phyloP scores from a whole-genome alignment of 1,140 invertebrate genomes.

The Apis dorsata region DNA sequence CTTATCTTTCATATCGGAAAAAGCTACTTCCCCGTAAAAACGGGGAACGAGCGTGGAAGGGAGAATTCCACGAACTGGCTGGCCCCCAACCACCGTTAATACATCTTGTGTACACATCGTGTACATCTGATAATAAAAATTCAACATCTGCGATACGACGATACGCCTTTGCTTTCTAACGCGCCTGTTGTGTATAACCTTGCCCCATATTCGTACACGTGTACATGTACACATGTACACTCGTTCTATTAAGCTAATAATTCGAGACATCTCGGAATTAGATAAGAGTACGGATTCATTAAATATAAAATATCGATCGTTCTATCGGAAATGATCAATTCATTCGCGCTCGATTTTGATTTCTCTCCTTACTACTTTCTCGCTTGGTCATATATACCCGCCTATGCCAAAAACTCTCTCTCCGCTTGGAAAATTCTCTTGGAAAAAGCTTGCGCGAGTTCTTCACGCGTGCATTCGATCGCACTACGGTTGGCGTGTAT shows the following conservation, averaged over 20 bases:
- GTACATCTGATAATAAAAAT: neutral
- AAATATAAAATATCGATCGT: neutral
- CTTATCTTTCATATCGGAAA: conserved; percentile 1
- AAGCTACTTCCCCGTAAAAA: neutral
- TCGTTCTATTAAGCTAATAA: neutral
- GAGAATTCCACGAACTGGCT: neutral
- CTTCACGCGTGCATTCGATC: conserved; percentile 37
- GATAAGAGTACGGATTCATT: too few relatives aligned
- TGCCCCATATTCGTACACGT: too few relatives aligned
- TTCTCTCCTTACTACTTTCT: too few relatives aligned
- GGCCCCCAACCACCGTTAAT: neutral
- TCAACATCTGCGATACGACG: neutral
- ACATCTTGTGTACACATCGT: too few relatives aligned
- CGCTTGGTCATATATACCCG: too few relatives aligned
- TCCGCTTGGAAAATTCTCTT: neutral
- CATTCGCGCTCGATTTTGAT: too few relatives aligned
- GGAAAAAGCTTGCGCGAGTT: conserved; percentile 7
- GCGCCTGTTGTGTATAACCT: too few relatives aligned
- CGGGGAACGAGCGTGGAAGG: neutral
- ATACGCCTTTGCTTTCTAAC: too few relatives aligned
- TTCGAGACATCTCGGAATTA: too few relatives aligned
- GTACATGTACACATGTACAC: too few relatives aligned
- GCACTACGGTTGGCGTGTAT: conserved; percentile 66
- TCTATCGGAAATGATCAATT: too few relatives aligned
- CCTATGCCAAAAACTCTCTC: too few relatives aligned